Conservation (phyloP, 2,888 invertebrate species). For the Phanerotoma sp. region DNA sequence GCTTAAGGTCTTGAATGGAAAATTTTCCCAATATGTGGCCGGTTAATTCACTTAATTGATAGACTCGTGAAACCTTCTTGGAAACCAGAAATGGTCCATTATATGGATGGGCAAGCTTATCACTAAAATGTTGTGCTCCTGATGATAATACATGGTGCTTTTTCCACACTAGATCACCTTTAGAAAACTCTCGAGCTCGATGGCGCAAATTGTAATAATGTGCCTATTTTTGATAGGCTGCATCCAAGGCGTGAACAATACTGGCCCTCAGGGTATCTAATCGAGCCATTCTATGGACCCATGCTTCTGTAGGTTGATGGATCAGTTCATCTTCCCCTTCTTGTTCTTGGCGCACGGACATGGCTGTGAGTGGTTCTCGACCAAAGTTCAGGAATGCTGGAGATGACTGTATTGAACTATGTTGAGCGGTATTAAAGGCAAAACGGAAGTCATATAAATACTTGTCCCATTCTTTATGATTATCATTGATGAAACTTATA, state of each 20-base stretch:
- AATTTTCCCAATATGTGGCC: too few species aligned
- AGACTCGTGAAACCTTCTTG: constrained; percentile 7
- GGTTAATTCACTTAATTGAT: too few species aligned
- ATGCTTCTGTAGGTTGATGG: not conserved
- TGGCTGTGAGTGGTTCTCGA: constrained; percentile 8
- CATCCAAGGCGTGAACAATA: not conserved
- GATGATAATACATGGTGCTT: constrained; percentile 23
- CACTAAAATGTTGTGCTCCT: constrained; percentile 22
- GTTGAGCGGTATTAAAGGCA: constrained; percentile 30
- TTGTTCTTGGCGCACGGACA: not conserved
- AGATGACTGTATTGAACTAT: constrained; percentile 23
- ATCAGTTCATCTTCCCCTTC: not conserved
- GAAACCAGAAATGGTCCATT: constrained; percentile 25
- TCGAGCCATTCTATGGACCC: not conserved
- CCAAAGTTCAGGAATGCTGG: constrained; percentile 34
- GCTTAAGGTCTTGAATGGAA: constrained; percentile 13
- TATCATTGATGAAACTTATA: not conserved
- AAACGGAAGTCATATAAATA: constrained; percentile 19
- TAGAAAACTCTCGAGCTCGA: not conserved
- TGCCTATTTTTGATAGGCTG: not conserved
- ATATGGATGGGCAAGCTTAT: constrained; percentile 31
- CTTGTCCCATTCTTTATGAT: constrained; percentile 26
- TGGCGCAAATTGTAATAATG: not conserved
- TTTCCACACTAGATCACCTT: not conserved
- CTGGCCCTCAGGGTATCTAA: not conserved